Percentiles rank a stretch among this genome's conserved stretches.
Evolutionary conservation across 2,888 invertebrate genomes (phyloP).

Genomic region (Leptodirus hochenwartii): DNA sequence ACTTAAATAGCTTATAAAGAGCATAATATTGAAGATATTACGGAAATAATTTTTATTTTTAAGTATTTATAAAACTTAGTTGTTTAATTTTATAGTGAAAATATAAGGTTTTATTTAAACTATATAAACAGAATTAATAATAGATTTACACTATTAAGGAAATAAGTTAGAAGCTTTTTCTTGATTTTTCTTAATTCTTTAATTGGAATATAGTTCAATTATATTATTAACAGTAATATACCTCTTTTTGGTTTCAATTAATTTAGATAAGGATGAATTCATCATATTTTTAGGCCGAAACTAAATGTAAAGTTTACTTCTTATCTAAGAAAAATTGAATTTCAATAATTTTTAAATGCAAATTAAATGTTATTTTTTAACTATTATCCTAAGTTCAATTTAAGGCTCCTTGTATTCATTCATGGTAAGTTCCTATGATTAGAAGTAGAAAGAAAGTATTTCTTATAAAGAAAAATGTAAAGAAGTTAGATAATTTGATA

Average conservation of each 20-base stretch:
- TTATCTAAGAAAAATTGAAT: constrained; percentile 27
- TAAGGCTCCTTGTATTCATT: constrained; percentile 42
- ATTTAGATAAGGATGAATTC: constrained; percentile 28
- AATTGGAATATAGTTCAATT: constrained; percentile 37
- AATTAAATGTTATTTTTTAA: constrained; percentile 30
- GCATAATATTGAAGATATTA: constrained; percentile 30
- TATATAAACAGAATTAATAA: constrained; percentile 40
- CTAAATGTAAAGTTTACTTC: constrained; percentile 31
- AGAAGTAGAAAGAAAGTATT: constrained; percentile 31
- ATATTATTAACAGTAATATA: constrained; percentile 48
- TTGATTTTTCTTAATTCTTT: constrained; percentile 31
- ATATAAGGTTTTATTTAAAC: constrained; percentile 46
- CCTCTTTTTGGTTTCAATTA: constrained; percentile 32
- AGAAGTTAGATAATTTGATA: constrained; percentile 21
- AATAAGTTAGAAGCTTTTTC: constrained; percentile 46
- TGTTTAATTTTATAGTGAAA: constrained; percentile 44
- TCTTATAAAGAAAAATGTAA: constrained; percentile 17
- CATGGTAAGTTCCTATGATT: constrained; percentile 32
- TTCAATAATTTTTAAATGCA: constrained; percentile 29
- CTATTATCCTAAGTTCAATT: constrained; percentile 32
- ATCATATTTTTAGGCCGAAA: constrained; percentile 32
- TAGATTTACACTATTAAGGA: constrained; percentile 27
- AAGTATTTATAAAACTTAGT: constrained; percentile 21
- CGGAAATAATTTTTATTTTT: constrained; percentile 19
- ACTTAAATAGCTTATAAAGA: constrained; percentile 29